Base-by-base conservation (phyloP, 2,113 vertebrate species). In the Nansenia antarctica region DNA sequence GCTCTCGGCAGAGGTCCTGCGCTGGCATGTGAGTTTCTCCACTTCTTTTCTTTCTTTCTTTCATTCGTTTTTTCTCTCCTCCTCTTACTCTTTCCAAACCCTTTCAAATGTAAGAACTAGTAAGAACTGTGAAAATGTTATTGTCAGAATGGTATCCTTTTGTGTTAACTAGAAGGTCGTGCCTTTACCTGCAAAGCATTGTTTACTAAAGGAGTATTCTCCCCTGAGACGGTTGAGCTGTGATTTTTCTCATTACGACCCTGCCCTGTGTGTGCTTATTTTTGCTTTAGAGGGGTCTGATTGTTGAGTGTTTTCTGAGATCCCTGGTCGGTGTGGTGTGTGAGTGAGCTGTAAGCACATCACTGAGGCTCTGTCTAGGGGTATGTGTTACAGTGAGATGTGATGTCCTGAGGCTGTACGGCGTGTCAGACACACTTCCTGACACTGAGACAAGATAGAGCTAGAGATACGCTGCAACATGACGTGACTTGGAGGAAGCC, bases 11-110 rank as follows among this genome's bases (percentile, higher is more conserved):
- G 91, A 93, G 8, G 88, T 86, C 68, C 81, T 93, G 31, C 81
- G 86, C 74, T 92, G 92, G 92, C 92, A 93, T 83, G 92, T 93
- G 84, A 93, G 91, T 92, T 68, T 67, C 5, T 32, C 5, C 59
- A 20, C 12, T 55, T 55, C 18, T 20, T 60, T 64, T 45, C 34
- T 49, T 67, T 26, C 6, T 22, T 7, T 26, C 45, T 55, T 45
- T n/a, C 4, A 37, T 54, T 22, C 45, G 49, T n/a, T 6, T 14
- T 68, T 9, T 67, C 24, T 37, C 22, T 27, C 29, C 47, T 53
- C 15, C 18, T 52, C 2, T 20, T 55, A 26, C n/a, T 53, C 14
- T 31, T 22, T 31, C 12, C 15, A 12, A 5, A 58, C 31, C 12
- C 29, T 49, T 7, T 49, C 5, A 8, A 49, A 49, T 22, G 45